A percentile compares a stretch with the other conserved stretches of the same genome.
phyloP scores from a whole-genome alignment of 2,888 invertebrate species.

The Bugula neritina region DNA sequence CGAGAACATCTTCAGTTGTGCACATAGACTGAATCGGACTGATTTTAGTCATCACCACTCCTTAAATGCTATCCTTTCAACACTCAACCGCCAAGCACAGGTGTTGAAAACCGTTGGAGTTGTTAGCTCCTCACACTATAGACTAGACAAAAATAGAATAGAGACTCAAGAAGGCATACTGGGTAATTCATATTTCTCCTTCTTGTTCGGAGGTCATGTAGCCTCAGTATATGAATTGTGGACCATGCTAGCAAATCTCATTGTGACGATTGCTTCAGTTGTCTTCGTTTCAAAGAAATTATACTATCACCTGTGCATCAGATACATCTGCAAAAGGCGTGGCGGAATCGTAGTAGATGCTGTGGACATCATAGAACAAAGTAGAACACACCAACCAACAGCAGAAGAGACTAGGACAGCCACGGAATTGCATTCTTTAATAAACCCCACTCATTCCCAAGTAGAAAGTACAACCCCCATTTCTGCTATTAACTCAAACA shows the following conservation, averaged over 20 bases:
- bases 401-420: not conserved
- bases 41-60: not conserved
- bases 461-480: no score
- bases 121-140: not conserved
- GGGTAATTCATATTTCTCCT: not conserved
- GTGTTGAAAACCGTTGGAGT: not conserved
- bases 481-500: no score
- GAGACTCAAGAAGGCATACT: not conserved
- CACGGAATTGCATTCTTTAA: no score
- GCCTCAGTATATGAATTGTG: not conserved
- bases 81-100: not conserved
- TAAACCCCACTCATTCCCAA: no score
- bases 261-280: not conserved
- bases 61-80: not conserved
- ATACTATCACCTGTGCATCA: not conserved
- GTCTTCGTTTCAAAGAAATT: not conserved
- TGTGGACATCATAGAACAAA: not conserved
- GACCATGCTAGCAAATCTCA: not conserved
- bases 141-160: not conserved
- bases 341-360: no score
- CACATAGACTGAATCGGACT: not conserved
- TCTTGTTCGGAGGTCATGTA: conserved; percentile 9
- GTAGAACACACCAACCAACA: not conserved
- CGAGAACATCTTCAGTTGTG: not conserved
- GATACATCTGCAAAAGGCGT: no score